Evolutionary conservation across 2,888 invertebrate genomes (phyloP), one percentile per base, ranked within the genome.

Genomic region (Epinotia nisella): DNA sequence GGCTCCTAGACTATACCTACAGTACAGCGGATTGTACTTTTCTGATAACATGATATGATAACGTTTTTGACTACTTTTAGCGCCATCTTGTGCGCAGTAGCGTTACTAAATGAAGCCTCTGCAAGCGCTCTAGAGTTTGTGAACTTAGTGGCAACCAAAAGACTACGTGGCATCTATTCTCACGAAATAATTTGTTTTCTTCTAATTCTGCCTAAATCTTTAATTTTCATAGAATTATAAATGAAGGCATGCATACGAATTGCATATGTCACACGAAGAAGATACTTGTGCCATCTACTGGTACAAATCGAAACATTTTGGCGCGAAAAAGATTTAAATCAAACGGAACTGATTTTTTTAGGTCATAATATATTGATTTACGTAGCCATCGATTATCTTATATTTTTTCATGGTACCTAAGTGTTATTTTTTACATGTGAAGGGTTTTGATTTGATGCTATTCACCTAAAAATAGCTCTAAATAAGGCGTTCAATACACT

Each of bases 401-500:
- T 53, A 11, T 41, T 15, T 70, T 71, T 71, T 53, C 66, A 41
- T 60, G 39, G 7, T 35, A 10, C n/a, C 62, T 24, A 15, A 66
- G 70, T 69, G 39, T 56, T 55, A 56, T 73, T 68, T 49, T 69
- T 62, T 70, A 71, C 75, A 72, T 76, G 78, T 75, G 67, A 21
- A 13, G 49, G 70, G 58, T 74, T 74, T 53, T 56, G n/a, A 71
- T 58, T 49, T 39, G 55, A 69, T 62, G 41, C 74, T 62, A 67
- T 75, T 71, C 73, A 85, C 90, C 90, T 90, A 92, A 88, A 91
- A 89, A 91, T 90, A 92, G 88, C 82, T 78, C 76, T 77, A 83
- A 83, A 81, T 80, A 85, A 85, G 81, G 86, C 91, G 92, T 88
- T 92, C 91, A 90, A 91, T 91, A 92, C 88, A 90, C 83, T 87